Conservation (phyloP, 2,797 vertebrate species). For the Epinephelus coioides region DNA sequence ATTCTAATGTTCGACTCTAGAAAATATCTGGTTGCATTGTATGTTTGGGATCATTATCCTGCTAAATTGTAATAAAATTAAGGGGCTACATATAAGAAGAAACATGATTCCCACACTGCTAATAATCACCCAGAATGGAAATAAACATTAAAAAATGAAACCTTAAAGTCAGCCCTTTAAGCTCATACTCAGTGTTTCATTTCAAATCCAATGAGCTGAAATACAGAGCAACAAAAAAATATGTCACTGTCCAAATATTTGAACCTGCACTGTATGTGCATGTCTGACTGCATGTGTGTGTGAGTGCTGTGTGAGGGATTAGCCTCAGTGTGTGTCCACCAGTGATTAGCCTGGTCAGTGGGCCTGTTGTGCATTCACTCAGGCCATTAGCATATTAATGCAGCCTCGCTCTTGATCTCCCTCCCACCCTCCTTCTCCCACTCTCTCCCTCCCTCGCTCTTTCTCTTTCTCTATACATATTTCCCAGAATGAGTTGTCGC, state of each 20-base stretch:
- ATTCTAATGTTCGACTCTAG: background rate
- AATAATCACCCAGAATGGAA: background rate
- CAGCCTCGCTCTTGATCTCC: slow-evolving; percentile 82
- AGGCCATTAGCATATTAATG: slow-evolving; percentile 89
- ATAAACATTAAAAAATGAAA: background rate
- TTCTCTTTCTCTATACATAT: slow-evolving; percentile 75
- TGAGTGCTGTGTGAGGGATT: slow-evolving; percentile 76
- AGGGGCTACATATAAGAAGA: background rate
- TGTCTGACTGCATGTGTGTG: slow-evolving; percentile 46
- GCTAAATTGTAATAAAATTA: background rate
- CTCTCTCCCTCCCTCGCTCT: slow-evolving; percentile 48
- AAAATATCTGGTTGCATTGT: background rate
- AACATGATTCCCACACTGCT: background rate
- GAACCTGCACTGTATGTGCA: slow-evolving; percentile 31
- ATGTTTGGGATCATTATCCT: background rate
- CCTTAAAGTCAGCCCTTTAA: slow-evolving; percentile 5
- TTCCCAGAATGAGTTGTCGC: slow-evolving; percentile 72
- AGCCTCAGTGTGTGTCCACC: slow-evolving; percentile 86
- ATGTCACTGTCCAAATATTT: slow-evolving; percentile 61
- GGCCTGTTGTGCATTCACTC: slow-evolving; percentile 88
- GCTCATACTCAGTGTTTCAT: background rate
- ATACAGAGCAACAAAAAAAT: slow-evolving; percentile 27
- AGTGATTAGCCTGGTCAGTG: slow-evolving; percentile 89
- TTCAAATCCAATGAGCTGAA: slow-evolving; percentile 23
- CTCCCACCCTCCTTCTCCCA: slow-evolving; percentile 66